Percentiles rank a stretch among this genome's conserved stretches.
These are phyloP conservation scores for Bungarus multicinctus DNA, from an alignment of 2,113 vertebrate genomes.

Conservation along the genomic window DNA sequence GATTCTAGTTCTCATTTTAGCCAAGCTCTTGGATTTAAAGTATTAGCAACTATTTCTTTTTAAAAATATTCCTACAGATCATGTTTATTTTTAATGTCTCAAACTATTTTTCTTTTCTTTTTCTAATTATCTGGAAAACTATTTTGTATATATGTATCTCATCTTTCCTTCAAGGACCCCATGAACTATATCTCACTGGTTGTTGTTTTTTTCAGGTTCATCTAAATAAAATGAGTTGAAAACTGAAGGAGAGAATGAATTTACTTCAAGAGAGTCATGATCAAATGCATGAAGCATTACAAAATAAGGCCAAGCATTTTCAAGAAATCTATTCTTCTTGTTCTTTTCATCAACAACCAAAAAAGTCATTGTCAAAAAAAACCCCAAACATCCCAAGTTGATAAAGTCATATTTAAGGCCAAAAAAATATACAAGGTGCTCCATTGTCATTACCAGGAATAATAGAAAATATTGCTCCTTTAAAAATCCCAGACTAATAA, in stretches of 20 bases:
- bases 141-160: not conserved
- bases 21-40: conserved; percentile 27
- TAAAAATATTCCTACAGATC: not conserved
- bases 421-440: not conserved
- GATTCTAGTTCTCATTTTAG: conserved; percentile 15
- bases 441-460: not conserved
- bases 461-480: accelerated
- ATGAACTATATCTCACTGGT: not conserved
- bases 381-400: not conserved
- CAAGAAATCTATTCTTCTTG: not conserved
- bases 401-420: not conserved
- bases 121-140: not conserved
- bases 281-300: not conserved
- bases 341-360: not conserved
- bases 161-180: not conserved
- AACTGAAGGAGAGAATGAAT: not conserved
- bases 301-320: not conserved
- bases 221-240: not conserved
- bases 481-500: not conserved
- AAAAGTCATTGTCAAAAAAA: not conserved
- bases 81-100: not conserved
- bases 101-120: not conserved
- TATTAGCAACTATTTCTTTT: conserved; percentile 8
- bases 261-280: not conserved
- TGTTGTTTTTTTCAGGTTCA: not conserved